phyloP scores from a whole-genome alignment of 2,113 vertebrate genomes.

The Loxodonta africana region DNA sequence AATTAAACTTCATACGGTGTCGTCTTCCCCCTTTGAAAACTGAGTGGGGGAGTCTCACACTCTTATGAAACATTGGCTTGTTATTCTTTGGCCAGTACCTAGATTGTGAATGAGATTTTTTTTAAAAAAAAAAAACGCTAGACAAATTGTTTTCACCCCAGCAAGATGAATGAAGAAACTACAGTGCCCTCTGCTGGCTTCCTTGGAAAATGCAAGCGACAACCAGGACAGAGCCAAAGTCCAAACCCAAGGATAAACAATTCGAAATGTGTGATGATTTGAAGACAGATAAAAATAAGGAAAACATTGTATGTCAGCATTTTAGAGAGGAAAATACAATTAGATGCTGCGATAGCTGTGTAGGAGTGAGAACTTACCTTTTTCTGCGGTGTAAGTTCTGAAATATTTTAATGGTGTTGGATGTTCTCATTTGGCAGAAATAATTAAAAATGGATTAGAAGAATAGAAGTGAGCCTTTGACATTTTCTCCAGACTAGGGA shows the following conservation, averaged over 20 bases:
- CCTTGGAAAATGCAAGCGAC: not conserved
- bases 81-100: slow-evolving; percentile 73
- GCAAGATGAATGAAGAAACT: slow-evolving; percentile 74
- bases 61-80: slow-evolving; percentile 72
- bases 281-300: not conserved
- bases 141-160: fast-evolving
- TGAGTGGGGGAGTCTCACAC: slow-evolving; percentile 67
- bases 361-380: not conserved
- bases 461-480: not conserved
- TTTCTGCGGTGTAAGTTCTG: not conserved
- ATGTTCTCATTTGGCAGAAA: not conserved
- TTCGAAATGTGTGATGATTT: not conserved
- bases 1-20: slow-evolving; percentile 77
- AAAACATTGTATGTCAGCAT: not conserved
- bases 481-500: not conserved
- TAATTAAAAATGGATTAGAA: not conserved
- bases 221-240: not conserved
- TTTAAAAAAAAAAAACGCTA: not conserved
- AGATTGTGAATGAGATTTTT: slow-evolving; percentile 63
- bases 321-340: not conserved
- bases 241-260: not conserved
- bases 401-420: not conserved
- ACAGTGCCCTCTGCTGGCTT: slow-evolving; percentile 86
- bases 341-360: not conserved
- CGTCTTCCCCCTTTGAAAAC: slow-evolving; percentile 75